Percentiles rank a stretch among this genome's conserved stretches.
Evolutionary conservation across 2,113 vertebrate genomes (phyloP).

Genomic region (Camelus dromedarius): DNA sequence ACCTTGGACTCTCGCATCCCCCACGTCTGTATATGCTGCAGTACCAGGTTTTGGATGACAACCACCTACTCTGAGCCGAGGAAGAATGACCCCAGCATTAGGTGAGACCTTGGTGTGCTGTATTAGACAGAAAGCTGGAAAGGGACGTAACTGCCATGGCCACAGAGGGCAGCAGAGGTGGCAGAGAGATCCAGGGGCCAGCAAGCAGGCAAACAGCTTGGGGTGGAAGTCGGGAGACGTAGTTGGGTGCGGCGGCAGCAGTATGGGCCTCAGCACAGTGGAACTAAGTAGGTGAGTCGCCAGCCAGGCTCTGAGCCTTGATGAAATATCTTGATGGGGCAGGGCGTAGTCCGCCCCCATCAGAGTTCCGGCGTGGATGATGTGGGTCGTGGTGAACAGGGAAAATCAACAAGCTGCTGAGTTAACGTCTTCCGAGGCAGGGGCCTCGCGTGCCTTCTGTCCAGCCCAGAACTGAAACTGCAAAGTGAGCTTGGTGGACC

Average conservation of each 20-base stretch:
- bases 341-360: not conserved
- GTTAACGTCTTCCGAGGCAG: not conserved
- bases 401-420: not conserved
- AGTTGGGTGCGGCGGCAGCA: too few species aligned
- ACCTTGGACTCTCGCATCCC: not conserved
- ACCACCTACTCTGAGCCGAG: not conserved
- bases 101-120: not conserved
- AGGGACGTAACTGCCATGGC: not conserved
- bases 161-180: not conserved
- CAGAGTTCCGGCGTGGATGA: not conserved
- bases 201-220: not conserved
- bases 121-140: not conserved
- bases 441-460: fast-evolving
- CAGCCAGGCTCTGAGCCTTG: not conserved
- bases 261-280: too few species aligned
- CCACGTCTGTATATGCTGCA: not conserved
- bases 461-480: not conserved
- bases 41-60: not conserved
- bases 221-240: not conserved
- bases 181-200: not conserved
- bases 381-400: not conserved
- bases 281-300: not conserved
- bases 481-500: not conserved
- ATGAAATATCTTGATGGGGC: not conserved
- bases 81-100: not conserved